phyloP scores from a whole-genome alignment of 1,140 invertebrate genomes.

The Drosophila baimaii region DNA sequence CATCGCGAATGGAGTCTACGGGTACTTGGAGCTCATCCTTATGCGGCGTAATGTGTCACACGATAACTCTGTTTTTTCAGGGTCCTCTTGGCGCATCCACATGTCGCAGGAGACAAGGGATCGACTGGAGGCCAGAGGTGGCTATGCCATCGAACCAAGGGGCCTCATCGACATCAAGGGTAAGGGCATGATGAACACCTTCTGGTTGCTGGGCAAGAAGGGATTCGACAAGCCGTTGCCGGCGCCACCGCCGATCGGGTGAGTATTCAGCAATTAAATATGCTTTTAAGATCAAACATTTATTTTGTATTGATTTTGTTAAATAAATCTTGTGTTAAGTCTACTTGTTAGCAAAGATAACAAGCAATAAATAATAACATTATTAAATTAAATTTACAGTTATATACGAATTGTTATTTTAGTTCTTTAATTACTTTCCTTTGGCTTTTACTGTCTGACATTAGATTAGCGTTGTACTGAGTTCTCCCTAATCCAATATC shows the following conservation, averaged over 20 bases:
- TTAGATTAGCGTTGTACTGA: background rate
- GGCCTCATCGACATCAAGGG: constrained; percentile 94
- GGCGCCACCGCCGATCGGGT: constrained; percentile 91
- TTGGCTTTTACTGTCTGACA: background rate
- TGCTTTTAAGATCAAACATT: background rate
- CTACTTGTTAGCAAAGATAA: no score
- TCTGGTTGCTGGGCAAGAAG: constrained; percentile 94
- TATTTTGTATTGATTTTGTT: background rate
- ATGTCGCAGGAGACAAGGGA: constrained; percentile 91
- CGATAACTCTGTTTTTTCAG: constrained; percentile 74
- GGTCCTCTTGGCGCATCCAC: constrained; percentile 92
- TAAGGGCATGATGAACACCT: constrained; percentile 95
- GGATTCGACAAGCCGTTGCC: constrained; percentile 94
- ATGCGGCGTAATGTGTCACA: no score
- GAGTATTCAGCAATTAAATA: constrained; percentile 75
- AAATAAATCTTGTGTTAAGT: no score
- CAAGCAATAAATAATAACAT: background rate
- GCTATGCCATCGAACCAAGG: constrained; percentile 91
- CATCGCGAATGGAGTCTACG: constrained; percentile 94
- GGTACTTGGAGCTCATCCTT: constrained; percentile 85
- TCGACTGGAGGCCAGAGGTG: constrained; percentile 90
- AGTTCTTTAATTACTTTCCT: background rate
- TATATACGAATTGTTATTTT: no score
- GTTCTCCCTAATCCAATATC: background rate
- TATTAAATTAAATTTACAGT: no score